phyloP scores from a whole-genome alignment of 1,140 invertebrate species.

The Lucilia sericata region DNA sequence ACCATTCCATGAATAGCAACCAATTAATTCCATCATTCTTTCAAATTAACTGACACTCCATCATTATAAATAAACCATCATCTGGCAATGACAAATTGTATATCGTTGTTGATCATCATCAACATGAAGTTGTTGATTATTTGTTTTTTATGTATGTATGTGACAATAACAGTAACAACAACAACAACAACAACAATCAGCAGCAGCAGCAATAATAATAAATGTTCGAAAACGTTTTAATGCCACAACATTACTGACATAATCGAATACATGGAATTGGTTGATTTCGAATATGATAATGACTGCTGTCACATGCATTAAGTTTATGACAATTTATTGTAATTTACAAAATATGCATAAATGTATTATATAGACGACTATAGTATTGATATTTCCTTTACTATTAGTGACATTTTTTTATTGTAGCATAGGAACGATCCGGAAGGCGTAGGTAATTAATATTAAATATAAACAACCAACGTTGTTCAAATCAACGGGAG shows the following conservation, averaged over 20 bases:
- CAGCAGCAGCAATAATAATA: neutral
- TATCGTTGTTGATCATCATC: neutral
- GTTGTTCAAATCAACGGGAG: no score
- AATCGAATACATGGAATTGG: neutral
- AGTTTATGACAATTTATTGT: neutral
- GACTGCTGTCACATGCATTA: neutral
- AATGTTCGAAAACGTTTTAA: neutral
- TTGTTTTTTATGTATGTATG: neutral
- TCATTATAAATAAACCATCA: neutral
- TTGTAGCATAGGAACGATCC: no score
- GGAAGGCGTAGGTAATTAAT: no score
- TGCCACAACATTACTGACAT: neutral
- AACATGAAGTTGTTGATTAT: neutral
- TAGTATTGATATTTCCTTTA: neutral
- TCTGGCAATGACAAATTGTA: neutral
- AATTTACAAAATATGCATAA: no score
- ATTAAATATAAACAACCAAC: no score
- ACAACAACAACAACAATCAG: no score
- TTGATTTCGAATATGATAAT: neutral
- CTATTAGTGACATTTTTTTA: no score
- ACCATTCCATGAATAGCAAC: neutral
- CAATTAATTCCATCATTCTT: conserved; percentile 1
- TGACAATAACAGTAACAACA: conserved; percentile 7
- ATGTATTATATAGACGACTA: no score
- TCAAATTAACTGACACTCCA: neutral